Evolutionary conservation across 1,140 invertebrate species (phyloP).

Genomic region (Ladona fulva): DNA sequence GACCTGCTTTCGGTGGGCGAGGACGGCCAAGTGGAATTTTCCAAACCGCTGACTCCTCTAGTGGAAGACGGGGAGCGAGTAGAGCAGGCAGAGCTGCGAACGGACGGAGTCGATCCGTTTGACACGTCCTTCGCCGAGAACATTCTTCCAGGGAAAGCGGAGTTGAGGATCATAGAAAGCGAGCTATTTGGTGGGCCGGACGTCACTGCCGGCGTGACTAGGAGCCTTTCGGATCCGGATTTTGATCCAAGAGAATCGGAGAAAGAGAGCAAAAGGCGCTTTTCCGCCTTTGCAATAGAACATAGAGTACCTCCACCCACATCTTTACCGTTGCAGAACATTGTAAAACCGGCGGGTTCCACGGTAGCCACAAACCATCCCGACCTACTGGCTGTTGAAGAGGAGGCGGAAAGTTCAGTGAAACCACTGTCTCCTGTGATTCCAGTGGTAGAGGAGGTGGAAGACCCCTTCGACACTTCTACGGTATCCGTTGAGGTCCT

Average conservation of each 20-base stretch:
- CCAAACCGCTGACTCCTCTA: slow-evolving; percentile 70
- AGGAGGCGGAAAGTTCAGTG: neutral
- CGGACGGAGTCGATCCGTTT: slow-evolving; percentile 29
- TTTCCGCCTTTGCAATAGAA: neutral
- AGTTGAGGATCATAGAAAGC: slow-evolving; percentile 26
- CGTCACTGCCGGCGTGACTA: neutral
- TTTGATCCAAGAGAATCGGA: slow-evolving; percentile 46
- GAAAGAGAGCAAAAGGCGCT: slow-evolving; percentile 30
- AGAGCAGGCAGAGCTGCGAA: neutral
- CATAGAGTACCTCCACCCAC: neutral
- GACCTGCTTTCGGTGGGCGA: slow-evolving; percentile 20
- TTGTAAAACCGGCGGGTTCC: neutral
- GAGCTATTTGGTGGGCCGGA: slow-evolving; percentile 18
- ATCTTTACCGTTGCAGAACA: neutral
- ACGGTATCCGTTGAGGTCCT: slow-evolving; percentile 28
- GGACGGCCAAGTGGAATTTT: slow-evolving; percentile 43
- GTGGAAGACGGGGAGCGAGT: slow-evolving; percentile 34
- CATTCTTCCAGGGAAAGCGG: slow-evolving; percentile 26
- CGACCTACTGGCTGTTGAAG: slow-evolving; percentile 11
- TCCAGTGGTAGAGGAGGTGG: neutral
- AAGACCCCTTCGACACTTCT: neutral
- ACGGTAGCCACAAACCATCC: neutral
- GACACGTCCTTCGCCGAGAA: slow-evolving; percentile 31
- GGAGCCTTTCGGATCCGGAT: slow-evolving; percentile 48
- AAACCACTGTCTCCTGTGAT: neutral